Conservation (phyloP, 2,888 invertebrate species). For the Drosophila ezoana region DNA sequence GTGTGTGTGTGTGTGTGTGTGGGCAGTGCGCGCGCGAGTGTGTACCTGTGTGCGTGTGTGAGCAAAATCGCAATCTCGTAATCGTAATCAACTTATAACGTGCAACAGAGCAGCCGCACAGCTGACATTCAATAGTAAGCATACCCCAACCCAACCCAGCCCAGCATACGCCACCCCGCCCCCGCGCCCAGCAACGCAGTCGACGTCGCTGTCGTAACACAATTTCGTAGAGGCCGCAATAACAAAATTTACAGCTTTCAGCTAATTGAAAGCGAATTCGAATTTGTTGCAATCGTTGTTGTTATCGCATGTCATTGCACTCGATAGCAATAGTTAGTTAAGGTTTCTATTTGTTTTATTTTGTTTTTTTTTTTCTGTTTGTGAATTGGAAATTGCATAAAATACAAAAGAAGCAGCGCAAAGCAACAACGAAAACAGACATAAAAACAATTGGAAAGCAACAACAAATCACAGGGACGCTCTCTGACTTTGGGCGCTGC, state of each 20-base stretch:
- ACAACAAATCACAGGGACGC: slow-evolving; percentile 19
- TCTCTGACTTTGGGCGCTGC: slow-evolving; percentile 10
- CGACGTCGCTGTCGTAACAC: slow-evolving; percentile 44
- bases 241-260: slow-evolving; percentile 48
- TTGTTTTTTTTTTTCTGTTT: slow-evolving; percentile 3
- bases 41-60: slow-evolving; percentile 12
- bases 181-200: slow-evolving; percentile 3
- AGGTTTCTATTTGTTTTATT: slow-evolving; percentile 6
- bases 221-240: slow-evolving; percentile 25
- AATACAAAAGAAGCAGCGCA: slow-evolving; percentile 39
- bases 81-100: slow-evolving; percentile 52
- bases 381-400: slow-evolving; percentile 52
- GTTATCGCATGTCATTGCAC: slow-evolving; percentile 66
- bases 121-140: slow-evolving; percentile 63
- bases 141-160: slow-evolving; percentile 9
- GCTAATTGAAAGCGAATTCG: slow-evolving; percentile 65
- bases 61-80: slow-evolving; percentile 36
- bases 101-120: slow-evolving; percentile 61
- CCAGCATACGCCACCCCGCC: neutral
- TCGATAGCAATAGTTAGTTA: slow-evolving; percentile 38
- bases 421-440: slow-evolving; percentile 23
- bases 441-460: slow-evolving; percentile 34
- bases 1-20: slow-evolving; percentile 5
- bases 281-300: slow-evolving; percentile 22
- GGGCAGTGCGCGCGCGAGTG: slow-evolving; percentile 1